Evolutionary conservation across 2,797 vertebrate genomes (phyloP).

Genomic region (Gymnothorax javanicus): DNA sequence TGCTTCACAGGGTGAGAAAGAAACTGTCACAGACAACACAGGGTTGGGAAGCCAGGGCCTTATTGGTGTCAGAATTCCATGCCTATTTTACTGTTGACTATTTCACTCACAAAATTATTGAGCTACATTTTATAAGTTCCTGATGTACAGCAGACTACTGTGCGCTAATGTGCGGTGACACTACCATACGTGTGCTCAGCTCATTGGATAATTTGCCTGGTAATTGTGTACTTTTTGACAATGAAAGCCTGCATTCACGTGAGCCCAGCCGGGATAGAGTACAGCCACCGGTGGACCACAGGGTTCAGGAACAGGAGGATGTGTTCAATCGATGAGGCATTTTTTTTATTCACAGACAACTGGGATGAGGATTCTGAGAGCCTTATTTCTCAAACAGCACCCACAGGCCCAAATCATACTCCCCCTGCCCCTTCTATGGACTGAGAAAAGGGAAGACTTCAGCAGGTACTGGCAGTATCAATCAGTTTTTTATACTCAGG

Average conservation of each 20-base stretch:
- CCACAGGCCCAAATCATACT: neutral
- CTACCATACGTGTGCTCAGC: neutral
- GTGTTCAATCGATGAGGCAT: neutral
- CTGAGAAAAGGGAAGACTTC: too few species aligned
- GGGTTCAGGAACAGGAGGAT: neutral
- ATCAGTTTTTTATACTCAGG: too few species aligned
- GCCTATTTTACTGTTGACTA: neutral
- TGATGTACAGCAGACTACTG: neutral
- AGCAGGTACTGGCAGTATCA: neutral
- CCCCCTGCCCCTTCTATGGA: neutral
- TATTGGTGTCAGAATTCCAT: too few species aligned
- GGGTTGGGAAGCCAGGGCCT: neutral
- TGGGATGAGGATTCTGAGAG: neutral
- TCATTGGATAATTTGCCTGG: neutral
- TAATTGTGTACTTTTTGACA: neutral
- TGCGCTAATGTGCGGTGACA: neutral
- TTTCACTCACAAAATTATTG: neutral
- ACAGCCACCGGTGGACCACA: neutral
- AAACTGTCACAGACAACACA: neutral
- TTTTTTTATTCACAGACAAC: neutral
- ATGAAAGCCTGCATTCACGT: neutral
- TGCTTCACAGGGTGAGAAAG: too few species aligned
- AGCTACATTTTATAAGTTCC: neutral
- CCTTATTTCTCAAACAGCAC: neutral
- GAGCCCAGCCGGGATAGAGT: neutral